Conservation (phyloP, 2,113 vertebrate species). For the Megaleporinus macrocephalus region DNA sequence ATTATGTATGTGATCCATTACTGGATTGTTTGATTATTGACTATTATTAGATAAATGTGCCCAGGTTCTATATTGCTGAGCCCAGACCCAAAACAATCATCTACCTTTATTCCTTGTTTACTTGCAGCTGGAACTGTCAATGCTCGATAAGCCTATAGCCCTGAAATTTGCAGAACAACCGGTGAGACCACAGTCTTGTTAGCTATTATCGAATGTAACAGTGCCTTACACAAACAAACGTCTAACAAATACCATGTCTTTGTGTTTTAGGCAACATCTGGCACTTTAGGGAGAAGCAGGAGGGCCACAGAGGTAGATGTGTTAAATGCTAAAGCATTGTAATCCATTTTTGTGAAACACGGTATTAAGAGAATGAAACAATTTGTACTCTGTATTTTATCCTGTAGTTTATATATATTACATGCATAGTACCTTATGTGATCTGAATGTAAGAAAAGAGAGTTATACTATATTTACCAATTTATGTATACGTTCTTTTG, state of each 20-base stretch:
- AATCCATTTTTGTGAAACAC: background rate
- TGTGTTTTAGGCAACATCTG: conserved; percentile 49
- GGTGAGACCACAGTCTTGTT: background rate
- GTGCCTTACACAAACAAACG: background rate
- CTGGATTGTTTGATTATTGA: background rate
- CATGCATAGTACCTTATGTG: no score
- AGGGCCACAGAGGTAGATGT: conserved; percentile 1
- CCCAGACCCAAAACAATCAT: background rate
- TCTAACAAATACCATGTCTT: background rate
- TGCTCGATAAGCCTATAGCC: background rate
- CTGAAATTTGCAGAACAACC: background rate
- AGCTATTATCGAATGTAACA: background rate
- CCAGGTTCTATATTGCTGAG: background rate
- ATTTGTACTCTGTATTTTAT: no score
- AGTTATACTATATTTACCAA: no score
- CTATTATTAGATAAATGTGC: background rate
- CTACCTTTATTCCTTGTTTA: conserved; percentile 1
- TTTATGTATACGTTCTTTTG: background rate
- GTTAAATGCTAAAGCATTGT: no score
- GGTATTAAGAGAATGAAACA: background rate
- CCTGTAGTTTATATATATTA: no score
- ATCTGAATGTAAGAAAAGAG: background rate
- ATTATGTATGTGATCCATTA: conserved; percentile 48
- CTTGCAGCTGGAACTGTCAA: conserved; percentile 38
- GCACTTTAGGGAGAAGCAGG: background rate